These are phyloP conservation scores for Gadus macrocephalus DNA, from an alignment of 2,113 vertebrate species.

Conservation along the genomic window DNA sequence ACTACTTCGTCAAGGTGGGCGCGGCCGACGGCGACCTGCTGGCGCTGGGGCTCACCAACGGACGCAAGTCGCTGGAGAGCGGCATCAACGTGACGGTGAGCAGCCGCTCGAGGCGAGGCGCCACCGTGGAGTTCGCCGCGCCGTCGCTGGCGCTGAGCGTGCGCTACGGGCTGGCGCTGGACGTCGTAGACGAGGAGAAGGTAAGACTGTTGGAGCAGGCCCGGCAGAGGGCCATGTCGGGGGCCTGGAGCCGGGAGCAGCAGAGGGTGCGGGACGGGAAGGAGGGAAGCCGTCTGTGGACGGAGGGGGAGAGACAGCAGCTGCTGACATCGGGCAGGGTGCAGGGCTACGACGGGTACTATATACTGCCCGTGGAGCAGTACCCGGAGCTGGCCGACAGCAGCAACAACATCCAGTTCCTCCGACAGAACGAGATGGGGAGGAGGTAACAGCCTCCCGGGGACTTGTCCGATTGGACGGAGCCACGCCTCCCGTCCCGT, in stretches of 20 bases:
- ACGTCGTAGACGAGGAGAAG: conserved; percentile 93
- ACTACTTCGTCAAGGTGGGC: conserved; percentile 96
- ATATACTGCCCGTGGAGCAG: conserved; percentile 96
- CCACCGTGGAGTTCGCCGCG: conserved; percentile 88
- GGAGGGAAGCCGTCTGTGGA: conserved; percentile 95
- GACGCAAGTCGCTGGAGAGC: conserved; percentile 88
- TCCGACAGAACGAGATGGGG: conserved; percentile 99
- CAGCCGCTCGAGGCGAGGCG: conserved; percentile 88
- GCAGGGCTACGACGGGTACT: conserved; percentile 97
- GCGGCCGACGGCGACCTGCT: conserved; percentile 87
- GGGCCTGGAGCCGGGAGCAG: conserved; percentile 93
- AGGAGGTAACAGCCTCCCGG: conserved; percentile 96
- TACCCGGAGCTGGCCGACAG: conserved; percentile 99
- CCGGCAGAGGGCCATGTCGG: conserved; percentile 85
- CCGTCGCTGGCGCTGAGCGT: conserved; percentile 86
- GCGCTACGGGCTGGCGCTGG: conserved; percentile 87
- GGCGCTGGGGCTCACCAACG: conserved; percentile 87
- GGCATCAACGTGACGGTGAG: conserved; percentile 93
- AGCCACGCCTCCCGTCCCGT: conserved; percentile 30
- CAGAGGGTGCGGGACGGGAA: conserved; percentile 89
- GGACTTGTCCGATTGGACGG: conserved; percentile 20
- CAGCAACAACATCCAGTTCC: conserved; percentile 99
- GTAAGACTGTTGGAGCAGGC: conserved; percentile 91
- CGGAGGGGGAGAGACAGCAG: conserved; percentile 96
- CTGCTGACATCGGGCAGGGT: conserved; percentile 89